phyloP scores from a whole-genome alignment of 2,113 vertebrate genomes.

The Scytalopus superciliaris region DNA sequence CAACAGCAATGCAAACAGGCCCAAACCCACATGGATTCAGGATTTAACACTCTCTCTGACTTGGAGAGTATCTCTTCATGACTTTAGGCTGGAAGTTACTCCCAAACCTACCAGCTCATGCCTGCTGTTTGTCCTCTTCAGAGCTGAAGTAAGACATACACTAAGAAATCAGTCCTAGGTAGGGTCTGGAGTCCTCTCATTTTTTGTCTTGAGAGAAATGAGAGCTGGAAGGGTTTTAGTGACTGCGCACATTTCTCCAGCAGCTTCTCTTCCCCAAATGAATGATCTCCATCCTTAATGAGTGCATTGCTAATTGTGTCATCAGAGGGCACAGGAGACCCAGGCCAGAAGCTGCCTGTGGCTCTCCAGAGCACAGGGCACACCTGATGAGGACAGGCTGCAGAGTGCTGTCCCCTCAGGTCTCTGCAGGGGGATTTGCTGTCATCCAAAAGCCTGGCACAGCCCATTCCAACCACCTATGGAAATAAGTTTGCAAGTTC shows the following conservation, averaged over 20 bases:
- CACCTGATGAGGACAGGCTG: background rate
- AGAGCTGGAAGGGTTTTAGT: background rate
- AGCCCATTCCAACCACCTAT: background rate
- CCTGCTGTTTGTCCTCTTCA: background rate
- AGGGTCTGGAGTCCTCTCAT: background rate
- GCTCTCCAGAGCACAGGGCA: background rate
- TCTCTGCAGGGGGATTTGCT: background rate
- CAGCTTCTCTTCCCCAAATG: background rate
- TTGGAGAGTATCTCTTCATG: background rate
- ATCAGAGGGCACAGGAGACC: background rate
- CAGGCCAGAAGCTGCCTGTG: background rate
- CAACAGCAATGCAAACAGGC: background rate
- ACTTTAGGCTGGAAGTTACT: background rate
- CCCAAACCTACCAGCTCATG: background rate
- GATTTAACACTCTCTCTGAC: background rate
- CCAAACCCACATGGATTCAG: background rate
- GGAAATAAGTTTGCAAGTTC: background rate
- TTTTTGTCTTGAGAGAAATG: background rate
- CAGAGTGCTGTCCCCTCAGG: background rate
- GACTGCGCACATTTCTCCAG: background rate
- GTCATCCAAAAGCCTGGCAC: background rate
- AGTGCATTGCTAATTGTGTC: background rate
- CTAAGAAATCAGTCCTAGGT: background rate
- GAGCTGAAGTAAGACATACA: background rate
- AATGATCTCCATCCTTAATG: background rate